Conservation (phyloP, 2,113 vertebrate species). For the Sorex fumeus region DNA sequence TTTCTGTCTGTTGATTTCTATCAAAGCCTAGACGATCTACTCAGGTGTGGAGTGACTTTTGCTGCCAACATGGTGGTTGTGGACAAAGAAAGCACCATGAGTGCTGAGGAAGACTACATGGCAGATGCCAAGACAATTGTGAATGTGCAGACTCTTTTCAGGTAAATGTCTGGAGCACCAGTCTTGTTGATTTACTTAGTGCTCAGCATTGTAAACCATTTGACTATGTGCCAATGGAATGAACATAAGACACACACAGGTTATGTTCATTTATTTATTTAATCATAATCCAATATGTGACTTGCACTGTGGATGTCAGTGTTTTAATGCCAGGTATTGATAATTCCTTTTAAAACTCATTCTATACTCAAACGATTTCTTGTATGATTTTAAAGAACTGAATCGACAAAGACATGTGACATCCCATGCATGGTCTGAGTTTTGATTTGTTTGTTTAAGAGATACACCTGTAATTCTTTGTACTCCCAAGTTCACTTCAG, state of each 20-base stretch:
- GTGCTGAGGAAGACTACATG: conserved; percentile 99
- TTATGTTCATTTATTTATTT: not conserved
- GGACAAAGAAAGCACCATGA: conserved; percentile 99
- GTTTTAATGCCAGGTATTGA: not conserved
- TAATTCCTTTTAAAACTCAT: not conserved
- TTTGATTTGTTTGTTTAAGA: no score
- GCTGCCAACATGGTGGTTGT: conserved; percentile 99
- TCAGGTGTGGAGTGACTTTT: conserved; percentile 97
- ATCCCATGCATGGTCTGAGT: no score
- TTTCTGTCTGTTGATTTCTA: conserved; percentile 82
- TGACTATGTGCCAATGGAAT: not conserved
- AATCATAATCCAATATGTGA: not conserved
- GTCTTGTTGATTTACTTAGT: accelerated
- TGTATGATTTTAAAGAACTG: not conserved
- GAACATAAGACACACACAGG: no score
- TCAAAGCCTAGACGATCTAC: conserved; percentile 96
- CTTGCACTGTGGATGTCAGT: not conserved
- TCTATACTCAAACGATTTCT: not conserved
- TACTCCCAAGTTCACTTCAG: no score
- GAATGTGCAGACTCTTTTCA: conserved; percentile 98
- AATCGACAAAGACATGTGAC: no score
- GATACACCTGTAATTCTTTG: no score
- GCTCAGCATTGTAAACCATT: not conserved
- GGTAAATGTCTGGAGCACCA: conserved; percentile 85
- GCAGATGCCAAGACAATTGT: conserved; percentile 99